Percentiles rank a stretch among this genome's conserved stretches.
Conservation (phyloP, 2,113 vertebrate genomes). For the pig (Sus scrofa) region T2T-Sscrofa CM000815.6:135598501-135599000, state of each 20-base stretch:
- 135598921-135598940: too few species aligned
- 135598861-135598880: too few species aligned
- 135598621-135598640: constrained; percentile 32
- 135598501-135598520: constrained; percentile 10
- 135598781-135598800: not conserved
- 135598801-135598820: constrained; percentile 2
- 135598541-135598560: not conserved
- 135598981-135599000: too few species aligned
- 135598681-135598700: not conserved
- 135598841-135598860: constrained; percentile 9
- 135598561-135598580: not conserved
- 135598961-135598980: too few species aligned
- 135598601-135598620: not conserved
- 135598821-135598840: not conserved
- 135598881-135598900: too few species aligned
- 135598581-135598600: not conserved
- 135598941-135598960: too few species aligned
- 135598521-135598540: not conserved
- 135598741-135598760: not conserved
- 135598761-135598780: not conserved
- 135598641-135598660: not conserved
- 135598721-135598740: not conserved
- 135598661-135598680: not conserved
- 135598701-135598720: not conserved
- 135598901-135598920: too few species aligned